Evolutionary conservation across 1,140 invertebrate species (phyloP).

Genomic region (Alviniconcha marisindica): DNA sequence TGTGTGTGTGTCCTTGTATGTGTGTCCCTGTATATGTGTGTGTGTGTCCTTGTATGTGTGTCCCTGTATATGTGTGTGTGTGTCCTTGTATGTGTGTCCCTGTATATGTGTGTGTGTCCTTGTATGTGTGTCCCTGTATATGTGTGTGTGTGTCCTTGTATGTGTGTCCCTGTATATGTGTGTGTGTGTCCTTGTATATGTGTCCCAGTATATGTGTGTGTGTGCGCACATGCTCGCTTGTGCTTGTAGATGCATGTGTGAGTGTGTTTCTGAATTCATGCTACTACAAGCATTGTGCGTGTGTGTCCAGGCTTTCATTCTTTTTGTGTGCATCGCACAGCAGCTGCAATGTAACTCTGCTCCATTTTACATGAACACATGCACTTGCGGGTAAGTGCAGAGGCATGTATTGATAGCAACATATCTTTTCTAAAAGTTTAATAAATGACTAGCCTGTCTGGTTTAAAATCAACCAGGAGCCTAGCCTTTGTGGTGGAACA

Average conservation of each 20-base stretch:
- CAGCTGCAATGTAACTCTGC: no score
- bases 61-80: slow-evolving; percentile 1
- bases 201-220: neutral
- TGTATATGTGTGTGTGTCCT: neutral
- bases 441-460: no score
- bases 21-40: neutral
- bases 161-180: neutral
- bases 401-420: no score
- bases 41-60: neutral
- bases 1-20: slow-evolving; percentile 6
- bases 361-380: no score
- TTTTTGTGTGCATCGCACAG: no score
- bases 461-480: no score
- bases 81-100: neutral
- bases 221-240: no score
- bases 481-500: no score
- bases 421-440: no score
- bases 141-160: neutral
- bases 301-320: no score
- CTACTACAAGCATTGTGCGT: no score
- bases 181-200: neutral
- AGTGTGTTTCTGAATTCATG: neutral
- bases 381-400: no score
- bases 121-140: neutral
- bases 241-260: neutral